Percentiles rank a stretch among this genome's conserved stretches.
These are phyloP conservation scores for Rallus crepitans DNA, from an alignment of 2,797 vertebrate genomes.

Conservation along the genomic window DNA sequence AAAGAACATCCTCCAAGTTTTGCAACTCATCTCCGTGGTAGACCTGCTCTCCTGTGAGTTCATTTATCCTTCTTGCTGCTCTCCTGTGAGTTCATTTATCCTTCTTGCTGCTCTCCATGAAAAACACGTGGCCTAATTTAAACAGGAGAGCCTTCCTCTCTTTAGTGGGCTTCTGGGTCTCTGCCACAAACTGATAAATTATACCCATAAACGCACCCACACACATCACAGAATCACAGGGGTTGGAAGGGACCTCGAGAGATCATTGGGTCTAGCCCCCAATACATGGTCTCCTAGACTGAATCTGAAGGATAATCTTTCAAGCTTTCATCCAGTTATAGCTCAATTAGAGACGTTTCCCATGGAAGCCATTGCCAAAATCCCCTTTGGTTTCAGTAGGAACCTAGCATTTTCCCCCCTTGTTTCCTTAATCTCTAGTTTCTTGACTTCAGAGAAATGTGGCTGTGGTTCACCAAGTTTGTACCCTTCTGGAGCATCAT, in stretches of 20 bases:
- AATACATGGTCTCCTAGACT: neutral
- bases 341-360: neutral
- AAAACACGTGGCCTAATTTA: neutral
- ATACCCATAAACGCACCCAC: neutral
- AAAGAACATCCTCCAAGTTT: neutral
- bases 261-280: too few species aligned
- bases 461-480: neutral
- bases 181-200: neutral
- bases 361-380: neutral
- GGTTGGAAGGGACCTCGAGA: too few species aligned
- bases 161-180: neutral
- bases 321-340: neutral
- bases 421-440: neutral
- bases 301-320: neutral
- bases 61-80: neutral
- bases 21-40: neutral
- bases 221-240: too few species aligned
- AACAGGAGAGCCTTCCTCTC: neutral
- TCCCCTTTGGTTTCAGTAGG: neutral
- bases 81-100: neutral
- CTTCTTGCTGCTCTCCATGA: neutral
- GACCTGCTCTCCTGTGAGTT: neutral
- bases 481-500: neutral
- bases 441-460: neutral
- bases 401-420: neutral